Evolutionary conservation across 2,797 vertebrate species (phyloP), one percentile per base, ranked within the genome.

Genomic region (Phrynocephalus vlangalii): DNA sequence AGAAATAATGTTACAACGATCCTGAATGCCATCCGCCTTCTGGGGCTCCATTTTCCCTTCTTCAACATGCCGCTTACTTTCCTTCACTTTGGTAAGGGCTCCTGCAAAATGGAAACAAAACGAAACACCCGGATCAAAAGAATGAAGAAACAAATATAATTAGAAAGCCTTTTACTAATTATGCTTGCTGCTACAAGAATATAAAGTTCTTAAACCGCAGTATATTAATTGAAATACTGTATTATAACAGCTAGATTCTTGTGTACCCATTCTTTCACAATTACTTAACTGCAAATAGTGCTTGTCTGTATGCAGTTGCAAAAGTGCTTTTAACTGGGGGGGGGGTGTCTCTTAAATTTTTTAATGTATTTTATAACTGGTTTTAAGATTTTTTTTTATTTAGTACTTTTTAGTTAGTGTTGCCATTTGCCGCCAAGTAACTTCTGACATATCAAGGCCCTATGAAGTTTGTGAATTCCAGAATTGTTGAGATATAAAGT

Each of bases 1-100:
- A 79, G 99, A 99, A 95, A 99, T 99, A 96, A 99, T 98, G 96
- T 99, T 99, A 96, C 98, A 99, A 94, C 98, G 99, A 85, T 99
- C 98, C 38, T 97, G 97, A 95, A 99, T 98, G 93, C 98, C 98
- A 0, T 98, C 98, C 0, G 98, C 98, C 94, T 99, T 98, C 3
- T 97, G 96, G 28, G 93, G 92, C 92, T 99, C 99, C 98, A 99
- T 99, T 96, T 99, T 99, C 38, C 98, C 98, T 93, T 99, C 99
- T 95, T 99, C 99, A 84, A 99, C 98, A 0, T 99, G 98, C n/a
- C 98, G 98, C 94, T 98, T 98, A 96, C 98, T 99, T 90, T 99
- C 99, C 93, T 98, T 99, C 91, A 99, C 99, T 96, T 99, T 99
- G 87, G 98, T 99, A 96, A 99, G 97, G 79, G 99, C 99, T 90